Evolutionary conservation across 1,140 invertebrate species (phyloP).

Genomic region (Brevipalpus yothersi): DNA sequence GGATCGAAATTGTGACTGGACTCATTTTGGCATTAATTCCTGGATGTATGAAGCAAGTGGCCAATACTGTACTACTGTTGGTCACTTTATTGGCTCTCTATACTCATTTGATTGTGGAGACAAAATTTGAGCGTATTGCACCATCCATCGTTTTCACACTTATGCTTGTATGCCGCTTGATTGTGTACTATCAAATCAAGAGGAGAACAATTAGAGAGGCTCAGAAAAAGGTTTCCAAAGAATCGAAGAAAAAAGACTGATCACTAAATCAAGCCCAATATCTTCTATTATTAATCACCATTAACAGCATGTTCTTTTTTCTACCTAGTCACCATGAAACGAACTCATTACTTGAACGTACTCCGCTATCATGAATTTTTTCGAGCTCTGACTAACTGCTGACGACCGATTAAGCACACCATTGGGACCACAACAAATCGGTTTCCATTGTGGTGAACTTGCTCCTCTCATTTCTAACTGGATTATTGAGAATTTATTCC

Average conservation of each 20-base stretch:
- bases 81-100: slow-evolving; percentile 70
- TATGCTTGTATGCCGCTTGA: slow-evolving; percentile 71
- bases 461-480: too few species aligned
- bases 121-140: slow-evolving; percentile 73
- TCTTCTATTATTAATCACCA: too few species aligned
- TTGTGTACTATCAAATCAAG: slow-evolving; percentile 37
- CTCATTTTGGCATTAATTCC: slow-evolving; percentile 61
- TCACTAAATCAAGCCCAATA: too few species aligned
- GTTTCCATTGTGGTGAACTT: too few species aligned
- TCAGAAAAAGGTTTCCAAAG: not conserved
- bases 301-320: too few species aligned
- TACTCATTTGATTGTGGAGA: slow-evolving; percentile 70
- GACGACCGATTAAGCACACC: too few species aligned
- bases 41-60: slow-evolving; percentile 53
- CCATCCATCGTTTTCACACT: slow-evolving; percentile 82
- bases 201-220: not conserved
- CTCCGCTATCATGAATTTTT: too few species aligned
- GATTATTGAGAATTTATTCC: too few species aligned
- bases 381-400: too few species aligned
- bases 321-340: too few species aligned
- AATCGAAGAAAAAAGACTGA: not conserved
- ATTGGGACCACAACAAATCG: too few species aligned
- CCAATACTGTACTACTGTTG: slow-evolving; percentile 52
- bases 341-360: too few species aligned
- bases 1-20: slow-evolving; percentile 67